Conservation (phyloP, 2,888 invertebrate species). For the Diplolepis rosae region DNA sequence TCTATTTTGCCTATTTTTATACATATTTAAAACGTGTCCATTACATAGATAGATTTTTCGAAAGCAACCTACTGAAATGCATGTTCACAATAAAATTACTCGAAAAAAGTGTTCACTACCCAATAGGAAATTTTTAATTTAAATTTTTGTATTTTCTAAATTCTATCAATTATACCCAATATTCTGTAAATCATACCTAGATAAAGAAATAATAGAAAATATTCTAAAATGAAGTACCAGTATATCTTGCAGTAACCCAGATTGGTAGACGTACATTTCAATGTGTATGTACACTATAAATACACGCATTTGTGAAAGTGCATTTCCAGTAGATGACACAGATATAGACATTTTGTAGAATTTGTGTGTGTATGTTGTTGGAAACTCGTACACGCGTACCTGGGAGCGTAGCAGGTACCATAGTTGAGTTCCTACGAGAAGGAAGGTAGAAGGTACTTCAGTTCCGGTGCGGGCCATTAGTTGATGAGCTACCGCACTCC, state of each 20-base stretch:
- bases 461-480: slow-evolving; percentile 73
- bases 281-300: slow-evolving; percentile 28
- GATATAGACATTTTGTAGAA: slow-evolving; percentile 5
- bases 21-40: too few species aligned
- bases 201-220: not conserved
- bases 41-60: too few species aligned
- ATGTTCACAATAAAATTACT: too few species aligned
- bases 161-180: too few species aligned
- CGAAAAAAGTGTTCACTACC: too few species aligned
- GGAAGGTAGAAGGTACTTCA: slow-evolving; percentile 58
- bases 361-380: slow-evolving; percentile 33
- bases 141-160: too few species aligned
- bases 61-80: too few species aligned
- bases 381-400: slow-evolving; percentile 41
- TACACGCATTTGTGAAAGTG: slow-evolving; percentile 22
- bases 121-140: too few species aligned
- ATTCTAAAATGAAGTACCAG: not conserved
- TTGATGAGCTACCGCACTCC: slow-evolving; percentile 71
- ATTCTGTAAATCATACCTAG: too few species aligned
- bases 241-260: slow-evolving; percentile 42
- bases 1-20: too few species aligned
- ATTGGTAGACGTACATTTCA: slow-evolving; percentile 43
- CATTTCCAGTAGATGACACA: slow-evolving; percentile 11
- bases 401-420: slow-evolving; percentile 44
- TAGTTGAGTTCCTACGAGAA: slow-evolving; percentile 53